A percentile compares a stretch with the other conserved stretches of the same genome.
These are phyloP conservation scores for Cheilosia pagana DNA, from an alignment of 2,888 invertebrate species.

Conservation along the genomic window DNA sequence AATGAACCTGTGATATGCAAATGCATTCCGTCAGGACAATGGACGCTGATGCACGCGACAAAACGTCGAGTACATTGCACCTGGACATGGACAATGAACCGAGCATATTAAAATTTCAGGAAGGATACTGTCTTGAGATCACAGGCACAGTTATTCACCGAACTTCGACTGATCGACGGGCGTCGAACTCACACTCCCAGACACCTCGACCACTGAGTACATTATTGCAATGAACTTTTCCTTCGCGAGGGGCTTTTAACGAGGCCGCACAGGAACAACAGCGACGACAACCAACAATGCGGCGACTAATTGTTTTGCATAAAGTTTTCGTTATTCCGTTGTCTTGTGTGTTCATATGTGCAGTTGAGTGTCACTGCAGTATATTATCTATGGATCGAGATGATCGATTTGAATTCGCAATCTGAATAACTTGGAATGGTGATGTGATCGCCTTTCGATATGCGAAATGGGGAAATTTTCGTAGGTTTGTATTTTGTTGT, in stretches of 20 bases:
- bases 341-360: neutral
- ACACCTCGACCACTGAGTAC: constrained; percentile 27
- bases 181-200: neutral
- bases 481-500: neutral
- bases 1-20: constrained; percentile 36
- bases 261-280: constrained; percentile 42
- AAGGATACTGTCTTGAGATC: constrained; percentile 51
- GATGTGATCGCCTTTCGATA: constrained; percentile 3
- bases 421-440: constrained; percentile 29
- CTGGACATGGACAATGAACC: constrained; percentile 65
- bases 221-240: constrained; percentile 65
- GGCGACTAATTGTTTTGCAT: constrained; percentile 18
- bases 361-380: constrained; percentile 13
- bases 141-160: constrained; percentile 20
- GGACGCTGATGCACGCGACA: constrained; percentile 1
- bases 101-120: constrained; percentile 62
- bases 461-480: constrained; percentile 1
- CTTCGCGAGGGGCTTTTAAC: constrained; percentile 41
- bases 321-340: constrained; percentile 7
- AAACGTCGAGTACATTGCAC: constrained; percentile 42
- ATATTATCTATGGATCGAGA: constrained; percentile 57
- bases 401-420: constrained; percentile 64
- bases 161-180: neutral
- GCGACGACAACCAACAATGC: neutral
- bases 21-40: constrained; percentile 22